Base-by-base conservation (phyloP, 53 echinoderm and acorn worm species). In the Arbacia lixula region DNA sequence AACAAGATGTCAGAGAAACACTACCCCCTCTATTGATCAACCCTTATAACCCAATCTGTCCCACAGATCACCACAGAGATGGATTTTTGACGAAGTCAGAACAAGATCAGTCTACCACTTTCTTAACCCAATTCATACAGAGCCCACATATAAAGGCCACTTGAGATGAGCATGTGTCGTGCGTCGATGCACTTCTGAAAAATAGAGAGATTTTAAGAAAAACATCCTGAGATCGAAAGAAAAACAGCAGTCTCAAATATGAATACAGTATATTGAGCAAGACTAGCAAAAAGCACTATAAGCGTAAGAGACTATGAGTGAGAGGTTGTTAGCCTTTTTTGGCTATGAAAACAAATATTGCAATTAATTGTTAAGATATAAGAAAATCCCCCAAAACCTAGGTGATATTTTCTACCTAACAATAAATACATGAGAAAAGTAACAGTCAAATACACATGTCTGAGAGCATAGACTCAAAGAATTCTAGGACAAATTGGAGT, bases 91-190 rank as follows among this genome's bases (percentile, higher is more conserved):
- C 52, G 74, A 74, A 74, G 74, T 74, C 33, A 52, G 74, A 71
- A 74, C 53, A 74, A 53, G 74, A 74, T 74, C 74, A 34, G 31
- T 34, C 50, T 38, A n/a, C 77, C 58, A 35, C 53, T 58, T 58
- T 77, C 77, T 77, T 77, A 77, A 58, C 77, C 77, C 28, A 77
- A 58, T 41, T 77, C 77, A 77, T 77, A 77, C 77, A 77, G 56
- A 77, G 58, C 77, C 77, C 58, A 77, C 40, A 11, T 77, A 57
- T 58, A 32, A 26, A 56, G 77, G 77, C 38, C 53, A 43, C 74
- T 74, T 74, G 74, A 74, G 53, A 19, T 11, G 53, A 17, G n/a
- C 74, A 29, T 74, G 41, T 42, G 5, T 69, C 42, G 22, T 32
- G 34, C 5, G 40, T 11, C 69, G 42, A 10, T 43, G 24, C 69